phyloP scores from a whole-genome alignment of 2,113 vertebrate genomes.

The Lathamus discolor region DNA sequence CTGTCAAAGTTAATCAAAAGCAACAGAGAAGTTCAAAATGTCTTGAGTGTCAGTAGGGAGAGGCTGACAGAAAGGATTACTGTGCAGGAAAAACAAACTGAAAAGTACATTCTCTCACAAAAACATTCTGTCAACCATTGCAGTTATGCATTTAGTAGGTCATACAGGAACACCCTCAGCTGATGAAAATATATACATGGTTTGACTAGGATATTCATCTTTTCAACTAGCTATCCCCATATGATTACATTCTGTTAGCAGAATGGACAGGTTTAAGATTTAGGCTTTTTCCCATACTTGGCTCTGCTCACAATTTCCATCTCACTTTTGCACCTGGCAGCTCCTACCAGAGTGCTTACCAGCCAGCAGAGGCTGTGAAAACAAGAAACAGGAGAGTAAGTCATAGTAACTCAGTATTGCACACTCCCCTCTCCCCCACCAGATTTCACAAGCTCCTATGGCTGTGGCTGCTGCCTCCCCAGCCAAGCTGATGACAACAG shows the following conservation, averaged over 20 bases:
- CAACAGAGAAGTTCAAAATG: not conserved
- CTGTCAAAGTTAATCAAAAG: not conserved
- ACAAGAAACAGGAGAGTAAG: not conserved
- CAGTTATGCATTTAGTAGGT: not conserved
- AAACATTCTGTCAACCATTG: not conserved
- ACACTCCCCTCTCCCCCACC: not conserved
- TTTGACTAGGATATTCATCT: not conserved
- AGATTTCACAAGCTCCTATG: not conserved
- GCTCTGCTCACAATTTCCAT: not conserved
- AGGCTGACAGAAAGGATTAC: constrained; percentile 33
- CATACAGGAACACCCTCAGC: not conserved
- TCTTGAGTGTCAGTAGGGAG: not conserved
- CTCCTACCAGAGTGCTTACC: not conserved
- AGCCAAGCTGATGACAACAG: not conserved
- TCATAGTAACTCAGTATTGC: rapidly evolving
- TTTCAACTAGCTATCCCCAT: not conserved
- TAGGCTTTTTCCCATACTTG: not conserved
- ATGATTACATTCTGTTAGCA: not conserved
- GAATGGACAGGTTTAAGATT: not conserved
- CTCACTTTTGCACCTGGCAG: not conserved
- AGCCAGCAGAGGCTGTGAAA: not conserved
- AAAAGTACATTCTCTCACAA: not conserved
- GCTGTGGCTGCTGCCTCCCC: not conserved
- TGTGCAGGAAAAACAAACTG: not conserved
- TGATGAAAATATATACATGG: not conserved